A percentile compares a stretch with the other conserved stretches of the same genome.
Conservation (phyloP, 1,140 invertebrate genomes). For the Carcinoscorpius rotundicauda region DNA sequence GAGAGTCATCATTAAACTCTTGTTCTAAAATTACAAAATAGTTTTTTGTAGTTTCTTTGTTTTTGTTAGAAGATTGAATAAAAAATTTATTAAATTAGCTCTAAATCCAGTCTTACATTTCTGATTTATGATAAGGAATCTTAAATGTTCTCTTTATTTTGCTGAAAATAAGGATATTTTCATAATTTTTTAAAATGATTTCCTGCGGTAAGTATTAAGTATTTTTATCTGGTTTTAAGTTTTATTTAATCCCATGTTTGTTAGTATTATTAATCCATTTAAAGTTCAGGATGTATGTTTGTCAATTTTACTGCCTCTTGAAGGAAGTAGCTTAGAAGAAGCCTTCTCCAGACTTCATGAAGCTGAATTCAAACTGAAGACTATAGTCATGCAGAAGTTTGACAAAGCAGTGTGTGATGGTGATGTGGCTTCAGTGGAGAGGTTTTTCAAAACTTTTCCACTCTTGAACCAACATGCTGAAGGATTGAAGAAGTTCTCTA, state of each 20-base stretch:
- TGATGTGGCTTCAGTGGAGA: constrained; percentile 81
- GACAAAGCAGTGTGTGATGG: constrained; percentile 80
- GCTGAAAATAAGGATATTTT: too few species aligned
- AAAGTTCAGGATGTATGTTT: constrained; percentile 10
- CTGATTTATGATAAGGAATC: too few species aligned
- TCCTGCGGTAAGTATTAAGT: too few species aligned
- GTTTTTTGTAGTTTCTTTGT: too few species aligned
- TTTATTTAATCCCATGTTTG: neutral
- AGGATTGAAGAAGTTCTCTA: constrained; percentile 82
- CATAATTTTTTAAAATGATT: too few species aligned
- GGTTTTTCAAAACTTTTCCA: constrained; percentile 98
- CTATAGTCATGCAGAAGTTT: constrained; percentile 66
- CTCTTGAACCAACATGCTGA: constrained; percentile 81
- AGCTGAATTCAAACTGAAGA: constrained; percentile 61
- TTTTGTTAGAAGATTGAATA: too few species aligned
- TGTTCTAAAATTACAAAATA: too few species aligned
- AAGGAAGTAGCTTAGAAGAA: constrained; percentile 54
- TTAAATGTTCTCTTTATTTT: too few species aligned
- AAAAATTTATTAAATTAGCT: too few species aligned
- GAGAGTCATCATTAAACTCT: neutral
- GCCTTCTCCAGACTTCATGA: constrained; percentile 72
- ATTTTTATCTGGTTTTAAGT: too few species aligned
- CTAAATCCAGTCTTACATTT: too few species aligned
- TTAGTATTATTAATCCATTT: constrained; percentile 4
- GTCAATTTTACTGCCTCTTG: constrained; percentile 29